phyloP scores from a whole-genome alignment of 2,113 vertebrate species.

The Alces alces region DNA sequence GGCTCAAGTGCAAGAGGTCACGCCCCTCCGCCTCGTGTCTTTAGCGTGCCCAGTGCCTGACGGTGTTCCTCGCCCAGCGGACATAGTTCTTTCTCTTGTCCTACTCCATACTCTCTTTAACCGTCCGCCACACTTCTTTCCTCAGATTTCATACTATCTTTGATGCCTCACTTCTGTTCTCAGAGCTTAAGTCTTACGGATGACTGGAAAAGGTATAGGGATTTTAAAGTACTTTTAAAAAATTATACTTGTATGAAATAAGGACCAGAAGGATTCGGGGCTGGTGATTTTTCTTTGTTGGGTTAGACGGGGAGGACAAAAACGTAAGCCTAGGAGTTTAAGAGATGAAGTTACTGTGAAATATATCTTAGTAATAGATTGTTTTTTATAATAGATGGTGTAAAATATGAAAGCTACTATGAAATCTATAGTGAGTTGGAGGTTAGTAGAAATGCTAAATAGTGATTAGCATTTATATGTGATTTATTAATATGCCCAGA shows the following conservation, averaged over 20 bases:
- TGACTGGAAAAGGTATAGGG: slow-evolving; percentile 64
- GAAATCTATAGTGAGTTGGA: neutral
- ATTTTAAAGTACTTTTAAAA: slow-evolving; percentile 21
- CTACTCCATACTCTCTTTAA: neutral
- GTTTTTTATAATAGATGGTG: neutral
- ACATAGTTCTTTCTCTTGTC: neutral
- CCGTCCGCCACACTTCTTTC: neutral
- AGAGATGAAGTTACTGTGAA: neutral
- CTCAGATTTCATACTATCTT: neutral
- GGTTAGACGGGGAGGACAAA: neutral
- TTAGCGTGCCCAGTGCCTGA: neutral
- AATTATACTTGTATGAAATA: neutral
- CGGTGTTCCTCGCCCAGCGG: neutral
- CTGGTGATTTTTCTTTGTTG: neutral
- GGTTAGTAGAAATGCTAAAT: neutral
- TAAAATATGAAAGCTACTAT: neutral
- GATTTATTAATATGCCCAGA: neutral
- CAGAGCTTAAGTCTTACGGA: slow-evolving; percentile 29
- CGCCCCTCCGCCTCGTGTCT: neutral
- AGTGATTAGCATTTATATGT: neutral
- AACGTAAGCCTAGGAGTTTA: neutral
- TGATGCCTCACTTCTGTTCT: neutral
- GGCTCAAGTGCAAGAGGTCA: rapidly evolving
- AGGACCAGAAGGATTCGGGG: neutral
- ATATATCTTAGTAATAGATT: neutral